Evolutionary conservation across 2,888 invertebrate genomes (phyloP).

Genomic region (Panzeria rudis): DNA sequence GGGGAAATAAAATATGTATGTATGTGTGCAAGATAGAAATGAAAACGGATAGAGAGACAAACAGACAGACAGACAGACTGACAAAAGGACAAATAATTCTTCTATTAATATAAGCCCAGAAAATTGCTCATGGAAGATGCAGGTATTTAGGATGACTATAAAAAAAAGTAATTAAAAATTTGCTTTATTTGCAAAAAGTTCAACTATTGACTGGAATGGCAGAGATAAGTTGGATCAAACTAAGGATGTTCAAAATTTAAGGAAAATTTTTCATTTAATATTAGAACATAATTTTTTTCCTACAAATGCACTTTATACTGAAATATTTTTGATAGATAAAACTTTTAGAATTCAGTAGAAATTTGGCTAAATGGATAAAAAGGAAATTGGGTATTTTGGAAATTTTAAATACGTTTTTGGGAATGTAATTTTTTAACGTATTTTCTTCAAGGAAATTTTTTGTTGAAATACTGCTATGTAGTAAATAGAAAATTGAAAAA

Average conservation of each 20-base stretch:
- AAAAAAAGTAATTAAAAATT: slow-evolving; percentile 43
- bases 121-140: not conserved
- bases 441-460: too few relatives aligned
- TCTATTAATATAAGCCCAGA: not conserved
- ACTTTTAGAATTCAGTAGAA: too few relatives aligned
- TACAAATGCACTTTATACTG: too few relatives aligned
- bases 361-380: too few relatives aligned
- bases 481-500: too few relatives aligned
- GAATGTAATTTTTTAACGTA: too few relatives aligned
- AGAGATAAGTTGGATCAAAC: not conserved
- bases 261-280: not conserved
- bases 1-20: not conserved
- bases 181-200: slow-evolving; percentile 19
- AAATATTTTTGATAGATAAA: too few relatives aligned
- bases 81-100: not conserved
- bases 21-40: not conserved
- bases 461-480: too few relatives aligned
- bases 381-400: too few relatives aligned
- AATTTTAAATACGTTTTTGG: too few relatives aligned
- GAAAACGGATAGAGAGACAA: not conserved
- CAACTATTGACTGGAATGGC: not conserved
- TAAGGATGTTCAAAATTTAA: not conserved
- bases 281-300: too few relatives aligned
- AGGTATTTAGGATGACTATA: not conserved
- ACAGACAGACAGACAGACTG: not conserved